Conservation (phyloP, 2,797 vertebrate species). For the Gallirallus australis region DNA sequence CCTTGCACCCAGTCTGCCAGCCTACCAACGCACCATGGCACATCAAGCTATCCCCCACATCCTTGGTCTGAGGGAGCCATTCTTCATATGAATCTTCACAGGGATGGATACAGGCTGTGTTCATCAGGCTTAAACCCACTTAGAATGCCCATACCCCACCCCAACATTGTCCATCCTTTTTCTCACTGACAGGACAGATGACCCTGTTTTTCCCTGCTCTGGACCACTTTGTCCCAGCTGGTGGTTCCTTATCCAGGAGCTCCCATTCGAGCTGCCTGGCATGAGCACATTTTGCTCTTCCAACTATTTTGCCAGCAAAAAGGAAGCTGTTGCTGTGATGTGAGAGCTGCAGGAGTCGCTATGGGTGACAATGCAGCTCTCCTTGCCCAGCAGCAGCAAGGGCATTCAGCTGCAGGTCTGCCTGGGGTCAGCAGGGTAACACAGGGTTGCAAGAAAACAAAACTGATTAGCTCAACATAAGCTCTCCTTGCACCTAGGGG, state of each 20-base stretch:
- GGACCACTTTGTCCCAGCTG: neutral
- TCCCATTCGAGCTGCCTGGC: neutral
- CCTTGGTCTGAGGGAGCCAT: neutral
- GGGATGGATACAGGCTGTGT: neutral
- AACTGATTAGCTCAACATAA: constrained; percentile 1
- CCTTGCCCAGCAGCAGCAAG: neutral
- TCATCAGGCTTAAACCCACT: neutral
- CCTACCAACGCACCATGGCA: neutral
- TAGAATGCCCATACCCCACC: fast-evolving
- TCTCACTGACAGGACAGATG: neutral
- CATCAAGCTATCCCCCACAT: fast-evolving
- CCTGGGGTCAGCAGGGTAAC: neutral
- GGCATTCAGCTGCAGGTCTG: neutral
- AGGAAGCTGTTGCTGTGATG: neutral
- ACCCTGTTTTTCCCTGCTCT: neutral
- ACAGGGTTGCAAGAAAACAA: neutral
- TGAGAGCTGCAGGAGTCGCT: neutral
- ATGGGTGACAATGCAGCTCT: fast-evolving
- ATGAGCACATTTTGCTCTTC: neutral
- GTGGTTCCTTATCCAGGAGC: neutral
- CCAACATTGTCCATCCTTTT: neutral
- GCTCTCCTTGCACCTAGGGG: neutral
- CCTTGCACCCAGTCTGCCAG: neutral
- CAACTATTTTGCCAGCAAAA: neutral
- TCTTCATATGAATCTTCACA: neutral